Evolutionary conservation across 2,113 vertebrate genomes (phyloP), one percentile per base, ranked within the genome.

Genomic region (human): DNA sequence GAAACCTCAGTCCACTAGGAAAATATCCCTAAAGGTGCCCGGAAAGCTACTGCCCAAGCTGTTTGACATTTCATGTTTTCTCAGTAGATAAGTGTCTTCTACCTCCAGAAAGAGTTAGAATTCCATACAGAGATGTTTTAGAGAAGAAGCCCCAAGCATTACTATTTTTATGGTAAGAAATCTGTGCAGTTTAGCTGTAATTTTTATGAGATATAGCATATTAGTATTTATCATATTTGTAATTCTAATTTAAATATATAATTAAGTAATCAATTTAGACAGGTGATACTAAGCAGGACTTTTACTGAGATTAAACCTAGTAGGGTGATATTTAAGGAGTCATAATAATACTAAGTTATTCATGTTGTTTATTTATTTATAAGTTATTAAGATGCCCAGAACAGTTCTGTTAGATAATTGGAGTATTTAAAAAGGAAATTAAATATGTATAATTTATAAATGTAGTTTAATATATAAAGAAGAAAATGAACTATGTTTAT

Each of bases 381-480:
- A 73, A 91, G 17, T 88, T 95, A 83, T 68, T 32, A 35, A 61
- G 55, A 43, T 75, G 35, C 38, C 52, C 17, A 38, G 93, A 90
- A 93, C 68, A 35, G 10, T 73, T 64, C 50, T 27, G 17, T 38
- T 72, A 50, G 64, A 72, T 82, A 68, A 96, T 23, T 82, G 9
- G 84, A 92, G 25, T 80, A 32, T 35, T 89, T 94, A 59, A 75
- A 83, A 92, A 48, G 32, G 6, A 96, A 78, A 96, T 86, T 45
- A 85, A 89, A 89, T 93, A 52, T 25, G 16, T 78, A 40, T 78
- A 85, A 96, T 78, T 96, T 87, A 92, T 78, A 87, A 81, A 86
- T 82, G 73, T 30, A 80, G 32, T 35, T 90, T 87, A 64, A 89
- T 57, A 22, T 48, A 68, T 18, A 59, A 76, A 93, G 85, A 86